A percentile compares a stretch with the other conserved stretches of the same genome.
These are phyloP conservation scores for Madoqua kirkii DNA, from an alignment of 2,113 vertebrate genomes.

Conservation along the genomic window DNA sequence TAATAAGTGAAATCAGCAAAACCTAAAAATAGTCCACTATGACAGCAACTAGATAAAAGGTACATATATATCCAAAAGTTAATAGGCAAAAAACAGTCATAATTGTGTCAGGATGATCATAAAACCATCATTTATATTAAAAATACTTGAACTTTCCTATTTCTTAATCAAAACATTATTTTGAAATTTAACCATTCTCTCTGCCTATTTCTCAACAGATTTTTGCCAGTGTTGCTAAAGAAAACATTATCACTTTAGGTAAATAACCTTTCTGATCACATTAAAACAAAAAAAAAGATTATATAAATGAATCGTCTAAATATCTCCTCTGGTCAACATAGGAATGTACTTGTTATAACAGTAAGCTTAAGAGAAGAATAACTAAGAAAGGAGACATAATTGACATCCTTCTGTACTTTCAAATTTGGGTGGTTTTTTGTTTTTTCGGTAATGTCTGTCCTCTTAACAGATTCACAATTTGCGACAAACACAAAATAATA, in stretches of 20 bases:
- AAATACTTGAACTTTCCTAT: constrained; percentile 37
- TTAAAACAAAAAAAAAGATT: not conserved
- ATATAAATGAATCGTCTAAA: not conserved
- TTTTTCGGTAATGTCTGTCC: not conserved
- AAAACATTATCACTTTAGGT: not conserved
- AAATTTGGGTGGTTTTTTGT: not conserved
- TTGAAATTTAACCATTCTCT: not conserved
- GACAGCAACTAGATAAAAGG: constrained; percentile 17
- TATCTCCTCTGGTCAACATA: not conserved
- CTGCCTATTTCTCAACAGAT: not conserved
- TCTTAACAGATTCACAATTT: not conserved
- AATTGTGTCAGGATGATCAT: not conserved
- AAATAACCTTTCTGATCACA: not conserved
- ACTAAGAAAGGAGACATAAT: not conserved
- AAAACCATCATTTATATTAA: not conserved
- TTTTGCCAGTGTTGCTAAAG: not conserved
- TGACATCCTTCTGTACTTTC: not conserved
- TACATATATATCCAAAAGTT: not conserved
- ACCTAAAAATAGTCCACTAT: not conserved
- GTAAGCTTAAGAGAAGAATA: not conserved
- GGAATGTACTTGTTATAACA: not conserved
- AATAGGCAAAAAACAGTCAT: not conserved
- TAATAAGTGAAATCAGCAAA: not conserved
- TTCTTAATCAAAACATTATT: not conserved
- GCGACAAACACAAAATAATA: not conserved